Conservation (phyloP, 1,140 invertebrate species). For the Zelostemma sp. region DNA sequence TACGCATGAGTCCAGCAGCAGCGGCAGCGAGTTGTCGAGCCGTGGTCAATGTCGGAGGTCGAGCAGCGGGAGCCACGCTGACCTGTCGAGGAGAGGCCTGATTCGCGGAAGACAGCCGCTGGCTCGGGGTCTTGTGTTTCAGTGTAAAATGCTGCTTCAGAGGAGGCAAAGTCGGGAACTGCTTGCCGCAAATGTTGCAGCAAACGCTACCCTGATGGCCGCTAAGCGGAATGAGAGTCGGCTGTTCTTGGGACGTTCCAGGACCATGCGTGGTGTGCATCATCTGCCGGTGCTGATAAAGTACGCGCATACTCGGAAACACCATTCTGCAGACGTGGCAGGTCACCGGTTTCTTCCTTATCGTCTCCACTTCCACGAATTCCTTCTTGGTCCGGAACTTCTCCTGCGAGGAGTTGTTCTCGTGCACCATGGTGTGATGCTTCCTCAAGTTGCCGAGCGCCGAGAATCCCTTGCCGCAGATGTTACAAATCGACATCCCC, state of each 20-base stretch:
- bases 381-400: constrained; percentile 30
- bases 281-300: constrained; percentile 62
- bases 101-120: too few relatives aligned
- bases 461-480: constrained; percentile 72
- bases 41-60: background rate
- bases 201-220: constrained; percentile 68
- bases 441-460: constrained; percentile 66
- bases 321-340: constrained; percentile 60
- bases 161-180: constrained; percentile 70
- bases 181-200: constrained; percentile 73
- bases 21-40: background rate
- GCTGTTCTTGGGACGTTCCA: constrained; percentile 14
- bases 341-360: constrained; percentile 55
- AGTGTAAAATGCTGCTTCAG: constrained; percentile 72
- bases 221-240: constrained; percentile 66
- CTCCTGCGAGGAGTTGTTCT: background rate
- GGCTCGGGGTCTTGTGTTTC: constrained; percentile 59
- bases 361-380: background rate
- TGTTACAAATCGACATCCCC: constrained; percentile 62
- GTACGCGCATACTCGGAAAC: constrained; percentile 58
- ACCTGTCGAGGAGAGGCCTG: background rate
- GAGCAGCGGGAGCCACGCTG: background rate
- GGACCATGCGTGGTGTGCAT: constrained; percentile 52
- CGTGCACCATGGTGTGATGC: constrained; percentile 62
- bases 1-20: too few relatives aligned